Evolutionary conservation across 2,888 invertebrate species (phyloP).

Genomic region (Glyphotaelius pellucidus): DNA sequence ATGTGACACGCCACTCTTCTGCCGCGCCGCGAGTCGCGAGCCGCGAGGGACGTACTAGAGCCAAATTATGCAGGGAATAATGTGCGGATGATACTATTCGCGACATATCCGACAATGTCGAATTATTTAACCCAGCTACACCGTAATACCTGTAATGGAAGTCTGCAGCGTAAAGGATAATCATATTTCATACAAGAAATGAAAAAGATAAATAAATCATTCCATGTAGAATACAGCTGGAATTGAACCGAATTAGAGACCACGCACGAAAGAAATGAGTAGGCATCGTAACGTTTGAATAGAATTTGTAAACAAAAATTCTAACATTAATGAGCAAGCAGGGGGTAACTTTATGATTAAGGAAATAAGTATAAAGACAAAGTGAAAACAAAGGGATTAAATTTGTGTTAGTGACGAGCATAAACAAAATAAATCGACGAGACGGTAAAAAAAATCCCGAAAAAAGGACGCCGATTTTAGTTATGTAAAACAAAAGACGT

Average conservation of each 20-base stretch:
- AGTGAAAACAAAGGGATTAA: not conserved
- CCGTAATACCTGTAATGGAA: not conserved
- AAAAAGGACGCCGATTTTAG: too few relatives aligned
- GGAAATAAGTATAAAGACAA: not conserved
- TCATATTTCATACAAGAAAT: not conserved
- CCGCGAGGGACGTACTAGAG: not conserved
- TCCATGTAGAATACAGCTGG: not conserved
- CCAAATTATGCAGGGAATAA: not conserved
- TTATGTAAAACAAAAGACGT: too few relatives aligned
- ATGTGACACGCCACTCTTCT: conserved; percentile 6
- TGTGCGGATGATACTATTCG: not conserved
- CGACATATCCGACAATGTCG: not conserved
- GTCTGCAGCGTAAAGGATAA: not conserved
- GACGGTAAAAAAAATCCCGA: too few relatives aligned
- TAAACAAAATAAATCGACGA: not conserved
- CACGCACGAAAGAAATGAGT: not conserved
- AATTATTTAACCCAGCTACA: not conserved
- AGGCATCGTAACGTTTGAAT: not conserved
- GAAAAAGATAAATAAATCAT: not conserved
- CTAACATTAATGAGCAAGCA: not conserved
- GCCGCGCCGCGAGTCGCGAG: not conserved
- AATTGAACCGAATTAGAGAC: not conserved
- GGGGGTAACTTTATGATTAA: not conserved
- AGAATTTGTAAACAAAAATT: not conserved
- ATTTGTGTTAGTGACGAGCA: not conserved